phyloP scores from a whole-genome alignment of 2,113 vertebrate genomes.

The Trinectes maculatus region DNA sequence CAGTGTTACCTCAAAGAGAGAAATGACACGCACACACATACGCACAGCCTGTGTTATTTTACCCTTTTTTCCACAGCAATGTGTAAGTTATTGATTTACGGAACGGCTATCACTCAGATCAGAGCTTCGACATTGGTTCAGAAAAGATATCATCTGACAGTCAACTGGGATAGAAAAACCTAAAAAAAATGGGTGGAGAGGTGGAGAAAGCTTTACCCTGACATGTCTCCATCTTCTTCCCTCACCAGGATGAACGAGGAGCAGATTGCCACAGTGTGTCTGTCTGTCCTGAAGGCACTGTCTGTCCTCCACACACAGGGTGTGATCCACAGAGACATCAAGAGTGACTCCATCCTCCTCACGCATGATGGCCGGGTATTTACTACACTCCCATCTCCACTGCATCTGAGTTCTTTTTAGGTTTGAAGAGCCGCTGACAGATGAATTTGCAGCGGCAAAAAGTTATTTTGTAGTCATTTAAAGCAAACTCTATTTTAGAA shows the following conservation, averaged over 20 bases:
- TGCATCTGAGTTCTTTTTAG: neutral
- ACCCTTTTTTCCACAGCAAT: neutral
- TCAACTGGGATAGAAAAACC: no score
- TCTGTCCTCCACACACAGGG: slow-evolving; percentile 93
- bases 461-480: neutral
- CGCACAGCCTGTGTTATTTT: neutral
- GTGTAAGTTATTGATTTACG: neutral
- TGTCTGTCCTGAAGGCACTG: slow-evolving; percentile 91
- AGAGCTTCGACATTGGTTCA: neutral
- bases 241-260: slow-evolving; percentile 93
- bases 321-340: slow-evolving; percentile 96
- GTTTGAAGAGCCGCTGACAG: neutral
- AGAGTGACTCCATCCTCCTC: slow-evolving; percentile 98
- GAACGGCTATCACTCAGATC: no score
- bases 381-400: neutral
- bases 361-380: slow-evolving; percentile 91
- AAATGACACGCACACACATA: no score
- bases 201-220: neutral
- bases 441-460: neutral
- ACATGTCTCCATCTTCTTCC: neutral
- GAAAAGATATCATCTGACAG: neutral
- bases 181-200: no score
- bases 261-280: slow-evolving; percentile 93
- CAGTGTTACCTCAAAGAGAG: slow-evolving; percentile 12
- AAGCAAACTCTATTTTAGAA: neutral